Conservation (phyloP, 2,797 vertebrate genomes). For the Arremon brunneinucha region DNA sequence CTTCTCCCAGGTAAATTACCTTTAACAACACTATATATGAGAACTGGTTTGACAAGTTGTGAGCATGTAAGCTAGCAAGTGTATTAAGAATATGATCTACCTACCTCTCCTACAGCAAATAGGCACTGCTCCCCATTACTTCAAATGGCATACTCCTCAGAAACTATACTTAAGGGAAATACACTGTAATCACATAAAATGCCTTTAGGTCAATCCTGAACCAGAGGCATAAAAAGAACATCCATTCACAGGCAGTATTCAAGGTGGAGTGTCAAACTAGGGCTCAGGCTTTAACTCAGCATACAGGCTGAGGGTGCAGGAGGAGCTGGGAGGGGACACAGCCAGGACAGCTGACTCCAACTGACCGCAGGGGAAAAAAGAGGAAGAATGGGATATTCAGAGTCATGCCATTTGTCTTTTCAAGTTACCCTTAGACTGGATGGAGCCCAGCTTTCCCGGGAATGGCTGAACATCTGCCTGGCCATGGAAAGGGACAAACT, state of each 20-base stretch:
- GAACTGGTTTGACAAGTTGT: not conserved
- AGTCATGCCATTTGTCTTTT: not conserved
- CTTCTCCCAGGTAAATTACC: not conserved
- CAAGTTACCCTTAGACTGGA: not conserved
- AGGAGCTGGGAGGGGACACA: not conserved
- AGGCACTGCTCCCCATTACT: not conserved
- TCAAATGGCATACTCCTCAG: not conserved
- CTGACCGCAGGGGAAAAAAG: not conserved
- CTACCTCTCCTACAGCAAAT: not conserved
- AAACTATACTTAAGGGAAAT: not conserved
- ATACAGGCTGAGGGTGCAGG: not conserved
- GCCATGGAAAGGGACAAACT: not conserved
- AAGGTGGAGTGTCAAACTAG: not conserved
- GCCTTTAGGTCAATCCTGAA: not conserved
- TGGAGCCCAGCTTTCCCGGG: not conserved
- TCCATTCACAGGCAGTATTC: not conserved
- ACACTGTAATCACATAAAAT: not conserved
- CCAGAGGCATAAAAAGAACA: not conserved
- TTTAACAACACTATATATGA: conserved; percentile 11
- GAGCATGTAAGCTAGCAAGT: not conserved
- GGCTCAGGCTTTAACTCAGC: not conserved
- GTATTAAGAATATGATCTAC: not conserved
- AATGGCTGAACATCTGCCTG: too few relatives aligned
- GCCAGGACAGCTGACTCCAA: not conserved
- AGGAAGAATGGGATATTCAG: not conserved